Base-by-base conservation (phyloP, 2,113 vertebrate species). In the Zootoca vivipara region DNA sequence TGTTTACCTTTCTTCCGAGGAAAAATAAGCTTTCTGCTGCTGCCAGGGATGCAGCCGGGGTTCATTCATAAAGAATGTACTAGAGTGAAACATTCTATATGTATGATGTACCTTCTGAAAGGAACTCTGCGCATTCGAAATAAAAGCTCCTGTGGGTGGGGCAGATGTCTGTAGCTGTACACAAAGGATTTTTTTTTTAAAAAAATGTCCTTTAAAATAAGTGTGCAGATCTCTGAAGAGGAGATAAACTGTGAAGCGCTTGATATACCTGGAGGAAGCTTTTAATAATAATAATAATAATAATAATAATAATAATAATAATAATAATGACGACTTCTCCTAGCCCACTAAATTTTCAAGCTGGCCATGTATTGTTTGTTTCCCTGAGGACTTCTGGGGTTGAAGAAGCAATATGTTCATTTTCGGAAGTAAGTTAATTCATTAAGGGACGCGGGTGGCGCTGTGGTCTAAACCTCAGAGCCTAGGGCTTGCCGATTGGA, bases 51-150 rank as follows among this genome's bases (percentile, higher is more conserved):
- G 5, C 30, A 46, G 82, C 15, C 30, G 12, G 69, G 42, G 30
- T 84, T 72, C 69, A 84, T 84, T 84, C 82, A 84, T 56, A 84
- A 84, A 70, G 78, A n/a, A 33, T 7, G 30, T 69, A 30, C 38
- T 16, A 56, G 42, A 26, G 42, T 52, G 67, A 73, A 56, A 35
- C 35, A 73, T 84, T 30, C 24, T 67, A 22, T 58, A n/a, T 58
- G 2, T 15, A 13, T 69, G 16, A 70, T 4, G 1, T 38, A 75
- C 70, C 40, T 65, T 77, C 65, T 64, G 38, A 62, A n/a, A 8
- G 42, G 72, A 42, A 42, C 26, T 74, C 28, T 40, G 35, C 33
- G 77, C 56, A 72, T 72, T 52, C 15, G 52, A 72, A 64, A 22
- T 46, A 20, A 20, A 28, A 81, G 12, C 26, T 64, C 3, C 38